Percentiles rank a stretch among this genome's conserved stretches.
Evolutionary conservation across 1,140 invertebrate species (phyloP).

Genomic region (Camponotus floridanus): DNA sequence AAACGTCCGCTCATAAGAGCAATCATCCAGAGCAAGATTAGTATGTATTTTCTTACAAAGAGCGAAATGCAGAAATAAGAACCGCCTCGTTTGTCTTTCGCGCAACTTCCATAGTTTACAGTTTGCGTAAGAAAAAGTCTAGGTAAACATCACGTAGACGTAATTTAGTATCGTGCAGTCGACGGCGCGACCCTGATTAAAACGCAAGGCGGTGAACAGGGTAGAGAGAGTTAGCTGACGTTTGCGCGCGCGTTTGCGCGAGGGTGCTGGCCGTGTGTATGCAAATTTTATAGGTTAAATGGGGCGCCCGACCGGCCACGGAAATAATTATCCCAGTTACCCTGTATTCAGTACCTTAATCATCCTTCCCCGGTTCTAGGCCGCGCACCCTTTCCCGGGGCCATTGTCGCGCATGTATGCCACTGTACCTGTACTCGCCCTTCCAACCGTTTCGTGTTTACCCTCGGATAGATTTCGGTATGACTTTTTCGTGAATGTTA

Average conservation of each 20-base stretch:
- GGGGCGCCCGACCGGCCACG: constrained; percentile 71
- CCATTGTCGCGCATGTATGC: constrained; percentile 53
- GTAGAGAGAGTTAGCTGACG: constrained; percentile 19
- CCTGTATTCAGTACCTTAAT: constrained; percentile 75
- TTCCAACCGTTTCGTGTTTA: neutral
- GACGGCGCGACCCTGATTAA: constrained; percentile 57
- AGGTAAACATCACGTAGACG: constrained; percentile 55
- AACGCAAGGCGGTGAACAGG: constrained; percentile 60
- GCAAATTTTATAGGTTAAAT: constrained; percentile 82
- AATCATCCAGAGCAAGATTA: constrained; percentile 36
- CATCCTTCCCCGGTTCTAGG: constrained; percentile 57
- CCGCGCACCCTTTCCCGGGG: constrained; percentile 37
- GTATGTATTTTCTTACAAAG: neutral
- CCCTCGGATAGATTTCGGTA: neutral
- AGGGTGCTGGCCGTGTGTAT: constrained; percentile 62
- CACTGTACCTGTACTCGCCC: constrained; percentile 42
- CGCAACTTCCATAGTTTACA: constrained; percentile 41
- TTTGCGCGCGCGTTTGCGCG: constrained; percentile 39
- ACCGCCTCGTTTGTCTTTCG: constrained; percentile 45
- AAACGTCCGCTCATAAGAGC: constrained; percentile 19
- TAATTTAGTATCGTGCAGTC: constrained; percentile 59
- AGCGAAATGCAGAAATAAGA: constrained; percentile 27
- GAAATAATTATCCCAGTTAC: constrained; percentile 80
- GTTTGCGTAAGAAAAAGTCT: constrained; percentile 57
- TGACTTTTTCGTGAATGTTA: constrained; percentile 10